Percentiles rank a stretch among this genome's conserved stretches.
phyloP scores from a whole-genome alignment of 2,797 vertebrate genomes.

The Propithecus deckenii region DNA sequence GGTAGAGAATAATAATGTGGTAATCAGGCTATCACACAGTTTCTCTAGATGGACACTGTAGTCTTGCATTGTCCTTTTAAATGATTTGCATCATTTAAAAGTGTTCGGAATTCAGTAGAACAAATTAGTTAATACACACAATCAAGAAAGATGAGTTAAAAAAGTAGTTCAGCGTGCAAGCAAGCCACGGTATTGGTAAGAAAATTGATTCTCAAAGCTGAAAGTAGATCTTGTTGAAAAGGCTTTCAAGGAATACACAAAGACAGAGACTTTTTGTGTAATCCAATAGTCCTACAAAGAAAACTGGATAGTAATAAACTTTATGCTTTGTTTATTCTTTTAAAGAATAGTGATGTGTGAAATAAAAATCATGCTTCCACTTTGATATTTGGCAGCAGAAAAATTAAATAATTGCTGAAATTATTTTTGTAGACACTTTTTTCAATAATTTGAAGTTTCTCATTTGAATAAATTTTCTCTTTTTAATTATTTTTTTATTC shows the following conservation, averaged over 20 bases:
- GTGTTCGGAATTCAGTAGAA: constrained; percentile 43
- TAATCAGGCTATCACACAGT: background rate
- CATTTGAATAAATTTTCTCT: background rate
- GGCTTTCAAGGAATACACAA: constrained; percentile 12
- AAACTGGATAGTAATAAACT: background rate
- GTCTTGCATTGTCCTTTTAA: constrained; percentile 8
- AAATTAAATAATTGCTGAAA: background rate
- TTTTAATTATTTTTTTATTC: background rate
- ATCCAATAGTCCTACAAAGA: background rate
- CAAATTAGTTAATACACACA: constrained; percentile 56
- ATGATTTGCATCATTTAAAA: constrained; percentile 25
- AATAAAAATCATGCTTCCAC: background rate
- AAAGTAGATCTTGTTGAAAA: constrained; percentile 37
- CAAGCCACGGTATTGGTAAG: background rate
- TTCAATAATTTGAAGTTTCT: constrained; percentile 23
- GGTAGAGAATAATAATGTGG: background rate
- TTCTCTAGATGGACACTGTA: background rate
- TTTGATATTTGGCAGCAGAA: background rate
- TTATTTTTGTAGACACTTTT: background rate
- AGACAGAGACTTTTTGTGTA: background rate
- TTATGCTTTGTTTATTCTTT: background rate
- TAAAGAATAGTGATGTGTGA: background rate
- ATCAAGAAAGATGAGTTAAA: background rate
- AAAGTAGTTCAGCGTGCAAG: background rate
- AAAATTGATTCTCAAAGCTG: constrained; percentile 65